Conservation (phyloP, 2,888 invertebrate species). For the Stenchaetothrips biformis region DNA sequence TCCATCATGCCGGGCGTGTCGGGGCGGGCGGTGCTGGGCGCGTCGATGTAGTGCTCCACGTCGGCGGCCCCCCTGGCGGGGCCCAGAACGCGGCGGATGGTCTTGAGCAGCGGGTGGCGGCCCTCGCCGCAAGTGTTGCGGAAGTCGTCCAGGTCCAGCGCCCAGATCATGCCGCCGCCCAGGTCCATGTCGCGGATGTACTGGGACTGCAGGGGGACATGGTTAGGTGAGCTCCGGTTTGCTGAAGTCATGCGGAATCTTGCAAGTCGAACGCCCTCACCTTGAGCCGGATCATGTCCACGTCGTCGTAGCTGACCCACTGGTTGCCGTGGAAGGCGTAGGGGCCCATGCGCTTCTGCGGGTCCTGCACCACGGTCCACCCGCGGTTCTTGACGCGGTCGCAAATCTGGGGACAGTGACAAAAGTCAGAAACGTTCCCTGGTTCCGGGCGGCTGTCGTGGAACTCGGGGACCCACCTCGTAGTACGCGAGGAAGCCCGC, state of each 20-base stretch:
- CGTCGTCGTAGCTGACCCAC: conserved; percentile 88
- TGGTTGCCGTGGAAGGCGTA: conserved; percentile 82
- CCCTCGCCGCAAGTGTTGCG: conserved; percentile 74
- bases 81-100: conserved; percentile 65
- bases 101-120: conserved; percentile 69
- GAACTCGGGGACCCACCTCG: conserved; percentile 54
- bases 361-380: conserved; percentile 77
- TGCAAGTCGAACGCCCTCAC: conserved; percentile 36
- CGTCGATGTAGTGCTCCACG: background rate
- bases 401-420: conserved; percentile 60
- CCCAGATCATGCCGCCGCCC: conserved; percentile 89
- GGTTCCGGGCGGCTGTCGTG: conserved; percentile 1
- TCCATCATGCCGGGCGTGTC: conserved; percentile 30
- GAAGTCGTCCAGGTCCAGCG: conserved; percentile 83
- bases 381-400: conserved; percentile 69
- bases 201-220: conserved; percentile 52
- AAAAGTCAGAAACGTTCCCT: conserved; percentile 25
- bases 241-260: background rate
- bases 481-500: conserved; percentile 85
- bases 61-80: conserved; percentile 21
- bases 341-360: conserved; percentile 74
- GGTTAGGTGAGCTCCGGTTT: background rate
- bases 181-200: conserved; percentile 69
- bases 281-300: conserved; percentile 70
- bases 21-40: conserved; percentile 31